Base-by-base conservation (phyloP, 2,888 invertebrate species). In the Dynastes tityus region DNA sequence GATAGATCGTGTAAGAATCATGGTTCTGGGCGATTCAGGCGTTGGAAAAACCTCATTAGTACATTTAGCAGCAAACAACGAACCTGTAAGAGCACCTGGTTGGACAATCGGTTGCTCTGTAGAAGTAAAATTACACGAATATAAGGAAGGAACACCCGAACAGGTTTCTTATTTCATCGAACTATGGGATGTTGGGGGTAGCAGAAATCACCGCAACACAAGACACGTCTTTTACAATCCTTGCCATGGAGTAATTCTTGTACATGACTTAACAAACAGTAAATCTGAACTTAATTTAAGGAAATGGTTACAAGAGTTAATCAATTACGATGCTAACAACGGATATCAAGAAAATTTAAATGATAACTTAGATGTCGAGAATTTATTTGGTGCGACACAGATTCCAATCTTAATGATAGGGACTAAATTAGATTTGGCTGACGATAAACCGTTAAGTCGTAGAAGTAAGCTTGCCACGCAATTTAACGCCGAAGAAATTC, bases 41-140 rank as follows among this genome's bases (percentile, higher is more conserved):
- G 98, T 99, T 80, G 99, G 99, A 27, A 99, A 99, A 91, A 97
- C 98, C 3, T 98, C 98, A 0, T 91, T 99, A 67, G 96, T 97
- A 0, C 96, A 98, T 89, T 89, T 98, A 80, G 95, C 98, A 83
- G 95, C 97, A 76, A 95, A 97, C 85, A 95, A 95, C 86, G 95
- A 97, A 87, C 94, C 96, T 0, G 91, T 97, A 2, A 90, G 92
- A 76, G 95, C 95, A 80, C 97, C 98, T 0, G 94, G 96, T 76
- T 98, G 98, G 96, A 99, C 99, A 0, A 95, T 99, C 58, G 99
- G 99, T 1, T 98, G 98, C 88, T 95, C 97, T 1, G 95, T 98
- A 0, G 98, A 99, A 90, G 97, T 98, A 0, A 97, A 97, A 90
- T 90, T 98, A 70, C 98, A 98, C 87, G 96, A 97, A 87, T 98